These are phyloP conservation scores for Orgyia antiqua DNA, from an alignment of 2,888 invertebrate species.

Conservation along the genomic window DNA sequence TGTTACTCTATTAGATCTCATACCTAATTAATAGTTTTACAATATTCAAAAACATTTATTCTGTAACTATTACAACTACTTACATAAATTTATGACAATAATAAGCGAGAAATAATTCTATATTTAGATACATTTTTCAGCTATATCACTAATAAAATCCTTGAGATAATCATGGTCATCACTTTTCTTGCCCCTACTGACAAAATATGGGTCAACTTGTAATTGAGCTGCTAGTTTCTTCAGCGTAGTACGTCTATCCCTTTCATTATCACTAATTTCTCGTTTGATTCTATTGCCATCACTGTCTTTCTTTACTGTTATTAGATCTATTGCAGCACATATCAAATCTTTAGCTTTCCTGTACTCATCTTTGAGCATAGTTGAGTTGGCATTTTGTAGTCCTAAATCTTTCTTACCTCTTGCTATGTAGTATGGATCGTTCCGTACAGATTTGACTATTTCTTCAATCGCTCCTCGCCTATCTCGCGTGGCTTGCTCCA, in stretches of 20 bases:
- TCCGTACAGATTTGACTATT: slow-evolving; percentile 64
- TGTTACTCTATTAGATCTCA: too few relatives aligned
- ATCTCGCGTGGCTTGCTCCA: slow-evolving; percentile 44
- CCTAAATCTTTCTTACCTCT: slow-evolving; percentile 65
- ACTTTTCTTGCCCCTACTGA: slow-evolving; percentile 63
- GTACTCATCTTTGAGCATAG: slow-evolving; percentile 27
- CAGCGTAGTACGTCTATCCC: slow-evolving; percentile 56
- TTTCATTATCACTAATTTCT: slow-evolving; percentile 48
- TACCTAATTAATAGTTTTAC: too few relatives aligned
- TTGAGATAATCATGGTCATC: slow-evolving; percentile 29
- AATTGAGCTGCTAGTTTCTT: slow-evolving; percentile 63
- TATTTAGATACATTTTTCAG: slow-evolving; percentile 46
- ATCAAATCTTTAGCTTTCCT: slow-evolving; percentile 53
- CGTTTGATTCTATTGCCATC: slow-evolving; percentile 44
- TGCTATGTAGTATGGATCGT: slow-evolving; percentile 73
- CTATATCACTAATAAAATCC: slow-evolving; percentile 49
- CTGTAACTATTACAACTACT: too few relatives aligned
- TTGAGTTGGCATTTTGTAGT: slow-evolving; percentile 28
- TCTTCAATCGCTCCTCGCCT: slow-evolving; percentile 64
- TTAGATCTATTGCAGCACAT: slow-evolving; percentile 52
- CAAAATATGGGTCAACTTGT: slow-evolving; percentile 66
- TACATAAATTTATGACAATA: slow-evolving; percentile 1
- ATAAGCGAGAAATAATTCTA: slow-evolving; percentile 11
- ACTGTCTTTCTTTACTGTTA: slow-evolving; percentile 31
- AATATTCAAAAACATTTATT: too few relatives aligned